A percentile compares a stretch with the other conserved stretches of the same genome.
phyloP scores from a whole-genome alignment of 1,140 invertebrate species.

The Diprion similis region DNA sequence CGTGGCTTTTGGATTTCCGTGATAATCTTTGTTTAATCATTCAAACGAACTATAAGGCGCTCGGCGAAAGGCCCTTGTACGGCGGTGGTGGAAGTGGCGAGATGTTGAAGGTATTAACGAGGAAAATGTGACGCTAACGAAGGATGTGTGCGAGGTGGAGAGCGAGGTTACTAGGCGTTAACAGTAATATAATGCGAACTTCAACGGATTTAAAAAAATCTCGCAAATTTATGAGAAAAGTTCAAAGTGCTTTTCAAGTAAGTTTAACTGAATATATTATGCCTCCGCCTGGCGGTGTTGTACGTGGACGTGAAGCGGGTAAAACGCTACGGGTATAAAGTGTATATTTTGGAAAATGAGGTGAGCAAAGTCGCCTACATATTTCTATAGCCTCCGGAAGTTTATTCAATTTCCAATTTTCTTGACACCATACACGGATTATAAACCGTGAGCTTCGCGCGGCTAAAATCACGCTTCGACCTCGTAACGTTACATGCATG shows the following conservation, averaged over 20 bases:
- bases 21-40: conserved; percentile 4
- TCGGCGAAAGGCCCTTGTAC: neutral
- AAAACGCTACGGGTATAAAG: neutral
- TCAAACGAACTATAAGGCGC: neutral
- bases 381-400: neutral
- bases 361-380: too few relatives aligned
- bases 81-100: neutral
- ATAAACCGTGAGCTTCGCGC: neutral
- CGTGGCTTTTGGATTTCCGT: too few relatives aligned
- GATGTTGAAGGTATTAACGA: neutral
- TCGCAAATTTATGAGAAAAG: conserved; percentile 35
- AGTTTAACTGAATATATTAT: conserved; percentile 18
- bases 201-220: conserved; percentile 27
- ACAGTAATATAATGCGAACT: conserved; percentile 30
- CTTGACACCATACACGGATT: neutral
- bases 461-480: neutral
- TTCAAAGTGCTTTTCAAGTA: conserved; percentile 35
- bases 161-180: conserved; percentile 17
- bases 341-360: too few relatives aligned
- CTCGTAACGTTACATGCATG: neutral
- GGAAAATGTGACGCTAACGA: conserved; percentile 7
- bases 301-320: neutral
- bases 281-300: neutral
- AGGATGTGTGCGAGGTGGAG: neutral
- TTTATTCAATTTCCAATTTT: neutral